Conservation (phyloP, 2,113 vertebrate species). For the Mola mola region DNA sequence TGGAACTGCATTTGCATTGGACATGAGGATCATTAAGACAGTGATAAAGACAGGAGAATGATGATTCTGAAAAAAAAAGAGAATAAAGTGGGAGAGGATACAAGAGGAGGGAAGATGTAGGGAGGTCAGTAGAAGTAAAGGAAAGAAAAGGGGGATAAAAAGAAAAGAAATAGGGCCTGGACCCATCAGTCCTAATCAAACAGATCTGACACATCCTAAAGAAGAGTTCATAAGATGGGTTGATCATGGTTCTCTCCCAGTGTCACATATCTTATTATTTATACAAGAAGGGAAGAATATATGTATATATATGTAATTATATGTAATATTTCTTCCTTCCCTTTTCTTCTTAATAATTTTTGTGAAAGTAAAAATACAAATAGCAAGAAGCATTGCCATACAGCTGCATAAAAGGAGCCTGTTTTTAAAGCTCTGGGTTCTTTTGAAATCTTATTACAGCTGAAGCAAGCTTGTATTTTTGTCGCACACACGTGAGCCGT, state of each 20-base stretch:
- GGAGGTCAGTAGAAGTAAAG: neutral
- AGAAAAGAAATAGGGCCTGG: conserved; percentile 29
- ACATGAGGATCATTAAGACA: conserved; percentile 20
- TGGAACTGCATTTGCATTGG: conserved; percentile 9
- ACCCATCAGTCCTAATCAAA: conserved; percentile 71
- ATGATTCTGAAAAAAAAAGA: neutral
- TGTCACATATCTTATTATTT: too few relatives aligned
- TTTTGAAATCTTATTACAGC: conserved; percentile 9
- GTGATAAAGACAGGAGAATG: conserved; percentile 15
- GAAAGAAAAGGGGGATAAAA: neutral
- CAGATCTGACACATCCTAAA: conserved; percentile 62
- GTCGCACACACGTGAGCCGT: too few relatives aligned
- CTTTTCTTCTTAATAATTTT: too few relatives aligned
- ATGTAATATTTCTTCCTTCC: too few relatives aligned
- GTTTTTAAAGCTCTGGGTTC: neutral
- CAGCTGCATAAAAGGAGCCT: too few relatives aligned
- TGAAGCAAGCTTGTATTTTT: neutral
- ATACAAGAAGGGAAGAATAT: too few relatives aligned
- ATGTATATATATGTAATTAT: too few relatives aligned
- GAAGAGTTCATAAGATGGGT: conserved; percentile 65
- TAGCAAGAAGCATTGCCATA: too few relatives aligned
- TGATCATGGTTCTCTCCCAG: too few relatives aligned
- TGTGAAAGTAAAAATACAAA: too few relatives aligned
- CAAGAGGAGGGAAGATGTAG: conserved; percentile 1
- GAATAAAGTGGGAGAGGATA: conserved; percentile 1